phyloP scores from a whole-genome alignment of 2,797 vertebrate genomes.

The Sebastes diaconus region DNA sequence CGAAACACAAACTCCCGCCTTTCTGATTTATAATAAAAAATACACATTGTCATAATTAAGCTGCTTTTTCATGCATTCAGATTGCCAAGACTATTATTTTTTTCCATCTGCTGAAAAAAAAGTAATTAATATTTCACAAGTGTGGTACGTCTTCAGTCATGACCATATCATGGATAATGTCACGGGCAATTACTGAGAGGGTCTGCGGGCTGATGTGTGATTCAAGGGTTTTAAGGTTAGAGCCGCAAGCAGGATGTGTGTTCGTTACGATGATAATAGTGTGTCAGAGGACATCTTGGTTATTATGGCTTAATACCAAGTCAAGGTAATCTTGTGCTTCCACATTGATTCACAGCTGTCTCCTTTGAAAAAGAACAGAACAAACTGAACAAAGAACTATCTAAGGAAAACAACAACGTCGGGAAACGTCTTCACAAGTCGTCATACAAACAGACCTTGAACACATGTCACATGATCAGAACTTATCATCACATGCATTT shows the following conservation, averaged over 20 bases:
- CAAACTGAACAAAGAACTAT: not conserved
- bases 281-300: conserved; percentile 24
- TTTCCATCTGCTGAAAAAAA: not conserved
- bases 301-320: conserved; percentile 15
- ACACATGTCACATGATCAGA: not conserved
- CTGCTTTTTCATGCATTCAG: conserved; percentile 21
- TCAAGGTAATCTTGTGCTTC: conserved; percentile 11
- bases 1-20: conserved; percentile 2
- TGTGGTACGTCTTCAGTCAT: not conserved
- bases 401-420: not conserved
- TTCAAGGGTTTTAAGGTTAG: conserved; percentile 1
- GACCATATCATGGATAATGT: conserved; percentile 10
- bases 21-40: not conserved
- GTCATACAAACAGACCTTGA: conserved; percentile 12
- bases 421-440: not conserved
- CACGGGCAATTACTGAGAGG: conserved; percentile 13
- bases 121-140: conserved; percentile 16
- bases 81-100: not conserved
- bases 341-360: not conserved
- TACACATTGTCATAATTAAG: conserved; percentile 8
- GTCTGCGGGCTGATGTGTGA: not conserved
- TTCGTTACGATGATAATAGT: not conserved
- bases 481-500: not conserved
- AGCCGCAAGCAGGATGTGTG: not conserved
- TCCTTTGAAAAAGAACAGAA: not conserved